Base-by-base conservation (phyloP, 2,888 invertebrate species). In the Seira ritae region DNA sequence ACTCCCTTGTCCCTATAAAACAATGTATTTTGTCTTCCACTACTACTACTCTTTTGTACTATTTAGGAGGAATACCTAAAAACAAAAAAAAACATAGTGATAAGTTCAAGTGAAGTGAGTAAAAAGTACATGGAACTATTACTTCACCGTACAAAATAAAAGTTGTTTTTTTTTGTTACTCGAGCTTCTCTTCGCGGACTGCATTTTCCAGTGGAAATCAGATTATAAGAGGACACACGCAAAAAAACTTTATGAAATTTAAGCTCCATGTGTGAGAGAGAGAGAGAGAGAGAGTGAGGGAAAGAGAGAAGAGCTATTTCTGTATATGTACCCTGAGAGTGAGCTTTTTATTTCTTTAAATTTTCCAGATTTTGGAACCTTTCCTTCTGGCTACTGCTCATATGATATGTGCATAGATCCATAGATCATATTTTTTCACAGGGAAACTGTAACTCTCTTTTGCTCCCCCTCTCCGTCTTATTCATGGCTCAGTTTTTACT, bases 311-410 rank as follows among this genome's bases (percentile, higher is more conserved):
- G 17, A 50, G 12, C 17, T 50, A 15, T 50, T 50, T 50, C 50
- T 8, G 6, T 50, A 12, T 50, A 50, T 31, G 50, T 50, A 50
- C 50, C 50, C 50, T 50, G 50, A 8, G 42, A 8, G 42, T 50
- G 50, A 50, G 50, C 50, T 73, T 66, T 62, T 71, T 37, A 67
- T 55, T 74, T 70, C n/a, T 67, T 62, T 31, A 37, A 69, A 23
- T 65, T 69, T 70, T 62, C 62, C 23, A 31, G 75, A 75, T 81
- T 81, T 81, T 81, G 80, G 80, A 81, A 81, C 75, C 70, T 70
- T 81, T 81, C 80, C 80, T 81, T 81, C 80, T 81, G 80, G 80
- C 80, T 75, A 71, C 70, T 70, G 70, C 71, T 81, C 66, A 81
- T 81, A 81, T 81, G 70, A 65, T 81, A 81, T 75, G 75, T 81